Conservation (phyloP, 1,140 invertebrate species). For the Sminthurides bifidus region DNA sequence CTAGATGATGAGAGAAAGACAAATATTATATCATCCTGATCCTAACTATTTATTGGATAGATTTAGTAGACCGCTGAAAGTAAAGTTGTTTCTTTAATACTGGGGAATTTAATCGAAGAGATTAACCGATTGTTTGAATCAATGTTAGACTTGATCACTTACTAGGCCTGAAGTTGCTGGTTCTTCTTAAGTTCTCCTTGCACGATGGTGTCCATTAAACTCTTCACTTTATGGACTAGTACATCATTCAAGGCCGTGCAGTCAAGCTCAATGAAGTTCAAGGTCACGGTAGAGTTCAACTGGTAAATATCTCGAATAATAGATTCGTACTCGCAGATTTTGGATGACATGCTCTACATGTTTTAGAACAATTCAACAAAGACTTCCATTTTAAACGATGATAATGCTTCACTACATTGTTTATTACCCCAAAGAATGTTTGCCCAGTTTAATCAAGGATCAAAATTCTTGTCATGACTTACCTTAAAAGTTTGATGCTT, state of each 20-base stretch:
- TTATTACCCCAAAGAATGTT: no score
- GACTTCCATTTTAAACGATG: no score
- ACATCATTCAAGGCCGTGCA: constrained; percentile 58
- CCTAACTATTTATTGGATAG: no score
- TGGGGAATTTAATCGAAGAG: no score
- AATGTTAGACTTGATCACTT: constrained; percentile 35
- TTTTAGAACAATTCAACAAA: no score
- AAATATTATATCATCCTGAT: no score
- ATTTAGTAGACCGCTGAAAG: no score
- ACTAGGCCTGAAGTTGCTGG: constrained; percentile 59
- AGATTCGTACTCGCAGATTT: constrained; percentile 54
- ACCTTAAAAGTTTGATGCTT: constrained; percentile 47
- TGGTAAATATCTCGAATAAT: constrained; percentile 55
- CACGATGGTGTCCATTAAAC: constrained; percentile 56
- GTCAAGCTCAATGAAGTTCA: constrained; percentile 66
- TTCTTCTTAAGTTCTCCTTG: constrained; percentile 64
- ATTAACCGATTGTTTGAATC: no score
- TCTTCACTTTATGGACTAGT: constrained; percentile 52
- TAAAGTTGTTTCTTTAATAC: no score
- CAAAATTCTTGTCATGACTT: constrained; percentile 1
- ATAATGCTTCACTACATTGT: no score
- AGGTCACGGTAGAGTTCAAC: constrained; percentile 52
- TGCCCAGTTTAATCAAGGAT: background rate
- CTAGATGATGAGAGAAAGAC: constrained; percentile 37
- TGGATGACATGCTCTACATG: constrained; percentile 39